phyloP scores from a whole-genome alignment of 1,140 invertebrate species.

The Oncopeltus fasciatus region DNA sequence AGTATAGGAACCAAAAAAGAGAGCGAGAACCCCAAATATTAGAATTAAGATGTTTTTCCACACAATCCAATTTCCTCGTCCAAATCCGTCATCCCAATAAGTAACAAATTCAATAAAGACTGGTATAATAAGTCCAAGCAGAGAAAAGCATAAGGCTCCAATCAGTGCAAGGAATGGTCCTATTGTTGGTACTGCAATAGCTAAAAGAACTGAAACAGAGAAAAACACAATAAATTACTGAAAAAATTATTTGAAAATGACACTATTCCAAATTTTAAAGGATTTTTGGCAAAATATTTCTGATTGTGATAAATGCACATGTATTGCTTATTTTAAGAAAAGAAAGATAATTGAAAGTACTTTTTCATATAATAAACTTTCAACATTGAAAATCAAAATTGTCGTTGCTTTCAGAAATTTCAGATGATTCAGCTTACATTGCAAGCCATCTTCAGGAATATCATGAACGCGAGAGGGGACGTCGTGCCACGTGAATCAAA shows the following conservation, averaged over 20 bases:
- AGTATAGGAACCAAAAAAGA: slow-evolving; percentile 64
- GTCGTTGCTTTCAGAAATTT: no score
- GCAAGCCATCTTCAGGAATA: no score
- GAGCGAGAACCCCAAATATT: slow-evolving; percentile 54
- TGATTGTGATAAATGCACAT: not conserved
- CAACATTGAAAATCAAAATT: no score
- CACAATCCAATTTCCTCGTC: slow-evolving; percentile 50
- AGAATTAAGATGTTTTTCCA: slow-evolving; percentile 62
- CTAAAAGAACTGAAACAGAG: slow-evolving; percentile 36
- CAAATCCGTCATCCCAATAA: slow-evolving; percentile 48
- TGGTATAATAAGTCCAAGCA: slow-evolving; percentile 82
- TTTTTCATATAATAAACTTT: no score
- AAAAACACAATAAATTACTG: not conserved
- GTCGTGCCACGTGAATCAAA: no score
- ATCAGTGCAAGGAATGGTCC: slow-evolving; percentile 83
- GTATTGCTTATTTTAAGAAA: no score
- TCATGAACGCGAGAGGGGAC: no score
- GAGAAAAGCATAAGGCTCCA: slow-evolving; percentile 85
- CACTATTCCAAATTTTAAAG: not conserved
- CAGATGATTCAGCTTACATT: no score
- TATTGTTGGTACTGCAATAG: slow-evolving; percentile 73
- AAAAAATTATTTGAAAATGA: not conserved
- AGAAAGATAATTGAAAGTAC: no score
- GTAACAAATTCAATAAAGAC: slow-evolving; percentile 73
- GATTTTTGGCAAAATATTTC: not conserved